Evolutionary conservation across 2,113 vertebrate species (phyloP), one percentile per base, ranked within the genome.

Genomic region (Benthochromis sp.): DNA sequence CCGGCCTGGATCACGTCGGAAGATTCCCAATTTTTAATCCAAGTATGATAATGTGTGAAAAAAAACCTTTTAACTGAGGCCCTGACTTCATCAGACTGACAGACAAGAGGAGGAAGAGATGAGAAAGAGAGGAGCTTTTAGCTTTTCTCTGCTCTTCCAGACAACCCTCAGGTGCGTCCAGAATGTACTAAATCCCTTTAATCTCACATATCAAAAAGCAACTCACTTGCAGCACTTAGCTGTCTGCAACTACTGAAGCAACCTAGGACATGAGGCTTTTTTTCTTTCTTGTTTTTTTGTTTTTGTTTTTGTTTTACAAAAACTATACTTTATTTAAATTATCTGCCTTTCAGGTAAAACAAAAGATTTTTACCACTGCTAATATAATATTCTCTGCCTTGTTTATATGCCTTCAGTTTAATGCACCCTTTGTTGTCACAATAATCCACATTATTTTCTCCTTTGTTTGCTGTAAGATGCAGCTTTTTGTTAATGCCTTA

Each of bases 11-110:
- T 78, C 13, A 40, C 19, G 61, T n/a, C 3, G 11, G 36, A 59
- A 79, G 54, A 36, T 17, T 66, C n/a, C 17, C 43, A 9, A 24
- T 82, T 89, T 81, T 53, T 88, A 78, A 86, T 79, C 52, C 38
- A 43, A 95, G 96, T 94, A 95, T 87, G 86, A 95, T 97, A 94
- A 96, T 95, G 93, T 94, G 94, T 29, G 40, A 79, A 86, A 84
- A 88, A 13, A 84, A 79, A 6, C 4, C 11, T 88, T 93, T 93
- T 98, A 98, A 97, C 97, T 97, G 85, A 87, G 63, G 96, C 93
- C 80, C 84, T 91, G 95, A 96, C 93, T 96, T 97, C 92, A 96
- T 97, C 96, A 95, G 95, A 96, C 95, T 86, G 73, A 89, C 50
- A 59, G 47, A 66, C 81, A 87, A 86, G 19, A 71, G 43, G 43